Base-by-base conservation (phyloP, 92 coral and sea anemone species). In the Palythoa grandis region DNA sequence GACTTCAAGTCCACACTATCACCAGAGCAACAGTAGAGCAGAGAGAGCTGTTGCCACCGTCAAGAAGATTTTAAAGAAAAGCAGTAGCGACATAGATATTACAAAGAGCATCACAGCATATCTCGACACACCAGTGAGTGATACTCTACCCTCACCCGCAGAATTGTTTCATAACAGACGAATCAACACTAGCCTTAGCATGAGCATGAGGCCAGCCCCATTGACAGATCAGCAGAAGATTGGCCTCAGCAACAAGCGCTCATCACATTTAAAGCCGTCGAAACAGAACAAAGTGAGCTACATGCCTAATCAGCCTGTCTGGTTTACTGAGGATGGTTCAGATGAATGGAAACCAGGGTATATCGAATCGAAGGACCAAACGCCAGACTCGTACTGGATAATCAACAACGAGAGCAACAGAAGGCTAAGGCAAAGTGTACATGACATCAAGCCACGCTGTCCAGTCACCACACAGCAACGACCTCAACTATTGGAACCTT, bases 151-250 rank as follows among this genome's bases (percentile, higher is more conserved):
- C 50, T 91, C 86, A 74, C 89, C 87, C 43, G 87, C 89, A 19
- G 93, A 88, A 29, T 89, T 88, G 16, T 91, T 88, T 82, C 57
- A 47, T 70, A 91, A 74, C 71, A 88, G 91, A 57, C 87, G 76
- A 68, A 91, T 80, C 48, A 91, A 84, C 89, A 91, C 88, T 5
- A 86, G 88, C 43, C 93, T 92, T 23, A 84, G 93, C 89, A 90
- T 87, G 95, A 48, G 60, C 79, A 89, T 90, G 93, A 85, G 22
- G 58, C 91, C 91, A 74, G 87, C 69, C 7, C 95, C 92, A 70
- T 77, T 86, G 91, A 87, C 92, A 54, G 91, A 92, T 76, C 91
- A 85, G 79, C 91, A 86, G 35, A 87, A 89, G 78, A 57, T 86
- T 50, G 70, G 65, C 75, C 95, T 89, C 63, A 88, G 78, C 70